phyloP scores from a whole-genome alignment of 2,888 invertebrate genomes.

The Caradrina clavipalpis region DNA sequence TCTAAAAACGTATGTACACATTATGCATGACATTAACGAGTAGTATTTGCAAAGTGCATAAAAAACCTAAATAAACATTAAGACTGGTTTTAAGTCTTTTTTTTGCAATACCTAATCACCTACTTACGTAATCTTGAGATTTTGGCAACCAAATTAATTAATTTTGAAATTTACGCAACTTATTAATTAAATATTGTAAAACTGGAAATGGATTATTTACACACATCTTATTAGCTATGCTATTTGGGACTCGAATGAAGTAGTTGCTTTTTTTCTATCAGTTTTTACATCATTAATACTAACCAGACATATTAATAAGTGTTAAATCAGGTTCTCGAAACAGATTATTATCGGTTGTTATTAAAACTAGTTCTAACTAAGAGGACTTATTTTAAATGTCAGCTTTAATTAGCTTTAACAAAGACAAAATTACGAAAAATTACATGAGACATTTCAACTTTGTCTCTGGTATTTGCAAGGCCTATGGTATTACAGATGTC shows the following conservation, averaged over 20 bases:
- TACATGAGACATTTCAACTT: too few relatives aligned
- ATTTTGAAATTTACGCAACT: background rate
- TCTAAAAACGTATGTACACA: background rate
- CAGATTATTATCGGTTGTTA: background rate
- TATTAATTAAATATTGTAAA: background rate
- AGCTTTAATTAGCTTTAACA: too few relatives aligned
- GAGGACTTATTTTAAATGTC: too few relatives aligned
- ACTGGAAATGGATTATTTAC: background rate
- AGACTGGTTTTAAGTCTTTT: slow-evolving; percentile 5
- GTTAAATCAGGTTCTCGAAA: background rate
- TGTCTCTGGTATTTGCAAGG: too few relatives aligned
- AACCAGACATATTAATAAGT: too few relatives aligned
- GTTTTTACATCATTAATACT: background rate
- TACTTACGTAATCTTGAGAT: background rate
- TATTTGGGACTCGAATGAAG: too few relatives aligned
- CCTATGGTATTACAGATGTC: too few relatives aligned
- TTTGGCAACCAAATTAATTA: background rate
- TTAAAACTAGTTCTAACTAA: slow-evolving; percentile 12
- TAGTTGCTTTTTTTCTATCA: too few relatives aligned
- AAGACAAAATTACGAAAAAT: too few relatives aligned
- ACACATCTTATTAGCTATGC: background rate
- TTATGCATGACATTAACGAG: background rate
- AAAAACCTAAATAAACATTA: slow-evolving; percentile 14
- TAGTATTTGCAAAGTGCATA: background rate
- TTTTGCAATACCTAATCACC: background rate